Conservation (phyloP, 2,113 vertebrate species). For the Acanthisitta chloris region DNA sequence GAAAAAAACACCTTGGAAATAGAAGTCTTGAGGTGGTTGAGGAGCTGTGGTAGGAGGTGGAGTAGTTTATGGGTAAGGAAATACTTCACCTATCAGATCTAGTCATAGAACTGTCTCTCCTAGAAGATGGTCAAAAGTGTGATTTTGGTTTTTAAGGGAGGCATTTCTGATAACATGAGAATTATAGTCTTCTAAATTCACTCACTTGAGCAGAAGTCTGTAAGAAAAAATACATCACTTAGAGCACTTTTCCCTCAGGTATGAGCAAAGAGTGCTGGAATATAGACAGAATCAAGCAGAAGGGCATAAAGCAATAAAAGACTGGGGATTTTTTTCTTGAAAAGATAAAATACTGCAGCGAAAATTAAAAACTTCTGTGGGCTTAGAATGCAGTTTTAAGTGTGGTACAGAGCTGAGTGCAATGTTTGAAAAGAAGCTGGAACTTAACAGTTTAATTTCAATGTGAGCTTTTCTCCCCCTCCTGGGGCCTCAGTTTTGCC, state of each 20-base stretch:
- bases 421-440: neutral
- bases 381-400: neutral
- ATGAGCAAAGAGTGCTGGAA: neutral
- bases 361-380: neutral
- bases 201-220: neutral
- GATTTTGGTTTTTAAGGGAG: neutral
- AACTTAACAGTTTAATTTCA: neutral
- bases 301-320: neutral
- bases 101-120: neutral
- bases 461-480: accelerated
- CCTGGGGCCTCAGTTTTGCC: neutral
- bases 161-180: neutral
- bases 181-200: neutral
- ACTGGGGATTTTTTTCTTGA: neutral
- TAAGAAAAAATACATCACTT: neutral
- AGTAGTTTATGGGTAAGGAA: neutral
- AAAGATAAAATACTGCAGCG: neutral
- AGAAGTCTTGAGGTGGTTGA: neutral
- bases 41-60: neutral
- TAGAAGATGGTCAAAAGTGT: neutral
- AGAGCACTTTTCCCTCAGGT: neutral
- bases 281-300: neutral
- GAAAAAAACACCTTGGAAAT: neutral
- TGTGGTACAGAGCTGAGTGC: neutral
- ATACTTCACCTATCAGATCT: neutral